phyloP scores from a whole-genome alignment of 2,888 invertebrate species.

The Andrena praecox region DNA sequence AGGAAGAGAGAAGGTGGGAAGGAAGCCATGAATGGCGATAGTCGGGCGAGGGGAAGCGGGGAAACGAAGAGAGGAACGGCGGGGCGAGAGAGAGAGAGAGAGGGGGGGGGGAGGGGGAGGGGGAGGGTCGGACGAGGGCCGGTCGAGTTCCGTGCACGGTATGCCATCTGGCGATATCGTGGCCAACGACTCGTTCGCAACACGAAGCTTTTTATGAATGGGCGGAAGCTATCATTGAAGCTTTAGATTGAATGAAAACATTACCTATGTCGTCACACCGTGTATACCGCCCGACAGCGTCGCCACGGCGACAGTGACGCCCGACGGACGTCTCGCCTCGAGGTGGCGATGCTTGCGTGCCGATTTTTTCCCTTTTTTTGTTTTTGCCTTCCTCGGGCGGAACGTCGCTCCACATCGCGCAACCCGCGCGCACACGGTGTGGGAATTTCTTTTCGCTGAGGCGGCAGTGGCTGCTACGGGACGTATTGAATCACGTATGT shows the following conservation, averaged over 20 bases:
- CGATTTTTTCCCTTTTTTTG: constrained; percentile 10
- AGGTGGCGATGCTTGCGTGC: constrained; percentile 31
- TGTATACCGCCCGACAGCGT: constrained; percentile 69
- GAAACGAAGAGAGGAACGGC: constrained; percentile 52
- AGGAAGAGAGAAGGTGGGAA: constrained; percentile 75
- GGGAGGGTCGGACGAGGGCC: constrained; percentile 23
- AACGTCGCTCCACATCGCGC: constrained; percentile 22
- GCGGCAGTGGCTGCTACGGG: no score
- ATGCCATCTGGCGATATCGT: constrained; percentile 82
- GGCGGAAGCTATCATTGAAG: constrained; percentile 85
- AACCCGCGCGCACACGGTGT: constrained; percentile 21
- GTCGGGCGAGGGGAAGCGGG: constrained; percentile 57
- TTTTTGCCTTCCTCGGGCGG: constrained; percentile 9
- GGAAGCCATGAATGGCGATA: constrained; percentile 77
- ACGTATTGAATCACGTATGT: no score
- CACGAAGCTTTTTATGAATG: constrained; percentile 84
- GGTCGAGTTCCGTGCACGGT: constrained; percentile 65
- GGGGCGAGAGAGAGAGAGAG: constrained; percentile 35
- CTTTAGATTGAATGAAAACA: constrained; percentile 85
- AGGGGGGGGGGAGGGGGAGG: constrained; percentile 39
- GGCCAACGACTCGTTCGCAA: constrained; percentile 69
- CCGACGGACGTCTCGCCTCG: constrained; percentile 47
- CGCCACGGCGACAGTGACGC: constrained; percentile 67
- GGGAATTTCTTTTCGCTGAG: constrained; percentile 44
- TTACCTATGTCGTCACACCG: constrained; percentile 75